Evolutionary conservation across 2,888 invertebrate species (phyloP), one percentile per base, ranked within the genome.

Genomic region (Sicus ferrugineus): DNA sequence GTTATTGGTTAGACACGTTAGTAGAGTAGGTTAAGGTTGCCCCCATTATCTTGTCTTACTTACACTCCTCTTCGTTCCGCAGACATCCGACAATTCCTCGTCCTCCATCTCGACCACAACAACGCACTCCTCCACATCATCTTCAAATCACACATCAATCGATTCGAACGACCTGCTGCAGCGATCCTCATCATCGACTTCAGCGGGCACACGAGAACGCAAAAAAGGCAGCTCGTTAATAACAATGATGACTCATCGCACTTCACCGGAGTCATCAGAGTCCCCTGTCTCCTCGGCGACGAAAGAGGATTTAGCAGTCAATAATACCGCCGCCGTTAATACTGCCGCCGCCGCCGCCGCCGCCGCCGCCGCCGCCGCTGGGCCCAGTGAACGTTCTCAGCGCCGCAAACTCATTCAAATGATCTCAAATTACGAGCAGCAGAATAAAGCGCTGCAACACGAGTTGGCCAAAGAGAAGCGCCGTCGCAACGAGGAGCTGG

Each of bases 391-490:
- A 21, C 77, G 79, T 4, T 64, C 79, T 58, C 82, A 84, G 52
- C 78, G 80, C 9, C 79, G 81, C 0, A 80, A 81, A 50, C 76
- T 83, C 3, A 70, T 84, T 28, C 82, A 84, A 74, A 80, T 83
- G 78, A 78, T 83, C 75, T 79, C 80, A 61, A 80, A 78, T 73
- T 80, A 83, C 42, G 84, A 85, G 75, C 81, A 81, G 74, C 81
- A 85, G 73, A 84, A 83, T 69, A 82, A 83, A 70, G 75, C 78
- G 52, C 70, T 85, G 63, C 81, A 83, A 69, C 79, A 80, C 23
- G 85, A 85, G 66, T 70, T 85, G 73, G 80, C 82, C 75, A 83
- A 81, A 72, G 85, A 85, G 73, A 84, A 83, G 69, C 79, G 81
- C 11, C 80, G 83, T 0, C 84, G 85, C 63, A 80, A 78, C 63